Conservation (phyloP, 1,140 invertebrate species). For the Ridgeia piscesae region DNA sequence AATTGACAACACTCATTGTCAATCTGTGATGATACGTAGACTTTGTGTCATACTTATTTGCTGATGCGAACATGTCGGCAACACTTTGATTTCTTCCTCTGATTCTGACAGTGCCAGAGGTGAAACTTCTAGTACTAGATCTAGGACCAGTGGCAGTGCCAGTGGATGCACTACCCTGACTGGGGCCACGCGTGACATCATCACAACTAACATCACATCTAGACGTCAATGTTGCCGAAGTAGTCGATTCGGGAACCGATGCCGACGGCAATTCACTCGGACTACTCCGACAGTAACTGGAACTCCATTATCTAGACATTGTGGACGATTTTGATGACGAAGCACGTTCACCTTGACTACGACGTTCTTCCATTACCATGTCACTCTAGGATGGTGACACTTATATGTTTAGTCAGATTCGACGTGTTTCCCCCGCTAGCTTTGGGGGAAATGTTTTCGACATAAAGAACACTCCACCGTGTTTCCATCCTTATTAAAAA, state of each 20-base stretch:
- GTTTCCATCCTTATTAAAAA: not conserved
- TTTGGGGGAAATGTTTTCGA: not conserved
- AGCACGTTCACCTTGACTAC: not conserved
- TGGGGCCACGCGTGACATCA: too few species aligned
- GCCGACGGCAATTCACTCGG: too few species aligned
- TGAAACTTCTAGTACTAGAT: not conserved
- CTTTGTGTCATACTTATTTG: not conserved
- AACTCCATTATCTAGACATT: not conserved
- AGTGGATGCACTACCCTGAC: too few species aligned
- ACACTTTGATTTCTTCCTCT: not conserved
- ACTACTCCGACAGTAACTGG: too few species aligned
- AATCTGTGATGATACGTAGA: not conserved
- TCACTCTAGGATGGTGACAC: not conserved
- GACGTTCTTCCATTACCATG: not conserved
- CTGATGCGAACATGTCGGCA: not conserved
- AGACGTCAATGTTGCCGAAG: too few species aligned
- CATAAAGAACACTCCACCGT: not conserved
- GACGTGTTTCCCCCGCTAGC: not conserved
- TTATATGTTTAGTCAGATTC: not conserved
- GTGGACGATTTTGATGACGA: not conserved
- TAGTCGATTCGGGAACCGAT: too few species aligned
- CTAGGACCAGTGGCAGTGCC: not conserved
- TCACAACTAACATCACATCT: too few species aligned
- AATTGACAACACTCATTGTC: not conserved
- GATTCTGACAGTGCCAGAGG: too few species aligned